Base-by-base conservation (phyloP, 2,113 vertebrate species). In the Calidris pugnax region DNA sequence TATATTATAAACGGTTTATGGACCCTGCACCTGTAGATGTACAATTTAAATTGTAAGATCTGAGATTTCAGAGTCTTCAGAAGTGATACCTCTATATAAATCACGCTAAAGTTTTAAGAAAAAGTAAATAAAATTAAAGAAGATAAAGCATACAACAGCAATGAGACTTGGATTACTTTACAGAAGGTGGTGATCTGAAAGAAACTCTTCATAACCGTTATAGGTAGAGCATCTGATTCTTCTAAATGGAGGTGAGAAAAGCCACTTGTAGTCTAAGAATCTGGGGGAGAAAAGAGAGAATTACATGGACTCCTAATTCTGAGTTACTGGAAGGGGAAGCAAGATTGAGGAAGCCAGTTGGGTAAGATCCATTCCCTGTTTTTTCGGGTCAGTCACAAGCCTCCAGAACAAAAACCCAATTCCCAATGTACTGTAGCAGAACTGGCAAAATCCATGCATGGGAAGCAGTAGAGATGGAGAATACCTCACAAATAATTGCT, bases 291-390 rank as follows among this genome's bases (percentile, higher is more conserved):
- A 72, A 66, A 72, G 7, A 6, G 10, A 30, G 20, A 68, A 71
- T 57, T 47, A 57, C 71, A 21, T 9, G 21, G 28, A 59, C 8
- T 76, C 8, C 37, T 62, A 47, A 60, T 45, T 55, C 53, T 37
- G 48, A 56, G 27, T 19, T 50, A 79, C 16, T 0, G 0, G 24
- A 79, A 72, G 16, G 20, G 15, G 72, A 3, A 84, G 9, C 3
- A 73, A 55, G 14, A 41, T 1, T 68, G 32, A 68, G 39, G 35
- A 77, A 73, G 27, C 12, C 30, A 47, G 39, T 15, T 35, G 15
- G 41, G 15, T 51, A 59, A 73, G 59, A 68, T 56, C 26, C 50
- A 20, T 64, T 69, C 28, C 50, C 43, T 15, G 12, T 27, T 26
- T 76, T 47, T 60, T 1, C 50, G 77, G 35, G 39, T 69, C 35